These are phyloP conservation scores for Hypolimnas misippus DNA, from an alignment of 2,888 invertebrate genomes.

Conservation along the genomic window DNA sequence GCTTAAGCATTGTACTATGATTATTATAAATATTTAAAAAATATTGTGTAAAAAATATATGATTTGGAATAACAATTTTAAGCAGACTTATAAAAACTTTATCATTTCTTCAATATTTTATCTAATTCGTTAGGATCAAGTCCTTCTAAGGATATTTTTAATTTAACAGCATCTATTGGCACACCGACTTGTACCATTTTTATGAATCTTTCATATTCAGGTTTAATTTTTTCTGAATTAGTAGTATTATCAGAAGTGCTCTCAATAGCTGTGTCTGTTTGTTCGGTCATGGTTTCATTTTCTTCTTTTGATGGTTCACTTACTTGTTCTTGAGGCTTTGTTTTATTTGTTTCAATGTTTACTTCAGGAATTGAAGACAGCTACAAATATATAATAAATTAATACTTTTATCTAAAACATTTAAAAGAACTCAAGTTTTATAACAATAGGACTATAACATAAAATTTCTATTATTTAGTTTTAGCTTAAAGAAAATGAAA, in stretches of 20 bases:
- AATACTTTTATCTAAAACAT: no score
- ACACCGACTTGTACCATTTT: conserved; percentile 96
- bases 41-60: conserved; percentile 23
- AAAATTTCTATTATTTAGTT: neutral
- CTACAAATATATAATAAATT: conserved; percentile 56
- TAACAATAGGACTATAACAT: no score
- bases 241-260: conserved; percentile 18
- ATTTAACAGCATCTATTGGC: conserved; percentile 90
- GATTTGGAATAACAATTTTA: conserved; percentile 14
- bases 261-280: conserved; percentile 18
- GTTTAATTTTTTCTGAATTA: conserved; percentile 68
- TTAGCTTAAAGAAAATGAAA: no score
- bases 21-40: conserved; percentile 20
- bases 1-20: conserved; percentile 31
- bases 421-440: no score
- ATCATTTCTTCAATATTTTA: conserved; percentile 58
- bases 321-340: conserved; percentile 21
- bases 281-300: conserved; percentile 11
- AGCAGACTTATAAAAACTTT: conserved; percentile 2
- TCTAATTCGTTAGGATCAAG: conserved; percentile 89
- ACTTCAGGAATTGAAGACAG: conserved; percentile 81
- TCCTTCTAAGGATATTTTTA: conserved; percentile 93
- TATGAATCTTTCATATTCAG: conserved; percentile 90
- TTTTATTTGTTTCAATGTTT: conserved; percentile 45
- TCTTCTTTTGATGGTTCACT: conserved; percentile 33